A percentile compares a stretch with the other conserved stretches of the same genome.
Evolutionary conservation across 1,140 invertebrate genomes (phyloP).

Genomic region (Andrena cerasifolii): DNA sequence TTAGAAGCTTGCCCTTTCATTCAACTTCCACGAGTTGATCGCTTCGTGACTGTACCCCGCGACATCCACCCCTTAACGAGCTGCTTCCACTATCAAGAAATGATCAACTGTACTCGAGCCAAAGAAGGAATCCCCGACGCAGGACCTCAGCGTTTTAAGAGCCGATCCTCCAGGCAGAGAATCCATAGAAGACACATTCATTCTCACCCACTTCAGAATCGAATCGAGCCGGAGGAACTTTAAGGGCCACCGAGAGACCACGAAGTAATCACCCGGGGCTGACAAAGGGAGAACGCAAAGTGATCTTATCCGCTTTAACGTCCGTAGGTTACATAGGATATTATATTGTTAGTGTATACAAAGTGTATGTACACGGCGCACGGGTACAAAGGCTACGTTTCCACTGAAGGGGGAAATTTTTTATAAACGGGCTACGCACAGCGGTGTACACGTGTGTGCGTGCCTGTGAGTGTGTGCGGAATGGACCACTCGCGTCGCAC

Average conservation of each 20-base stretch:
- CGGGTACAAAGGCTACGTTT: slow-evolving; percentile 70
- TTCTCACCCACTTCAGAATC: background rate
- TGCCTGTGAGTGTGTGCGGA: slow-evolving; percentile 3
- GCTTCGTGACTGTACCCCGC: background rate
- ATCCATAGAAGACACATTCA: background rate
- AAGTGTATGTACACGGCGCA: slow-evolving; percentile 68
- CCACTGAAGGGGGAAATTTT: slow-evolving; percentile 59
- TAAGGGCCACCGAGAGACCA: slow-evolving; percentile 41
- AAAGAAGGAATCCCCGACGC: background rate
- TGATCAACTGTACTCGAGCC: background rate
- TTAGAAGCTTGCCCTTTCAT: background rate
- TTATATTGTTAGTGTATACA: slow-evolving; percentile 70
- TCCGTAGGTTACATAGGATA: slow-evolving; percentile 73
- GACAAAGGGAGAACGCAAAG: slow-evolving; percentile 68
- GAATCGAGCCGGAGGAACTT: slow-evolving; percentile 14
- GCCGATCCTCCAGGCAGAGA: background rate
- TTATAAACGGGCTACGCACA: slow-evolving; percentile 50
- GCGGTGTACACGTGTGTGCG: slow-evolving; percentile 11
- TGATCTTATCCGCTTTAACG: slow-evolving; percentile 78
- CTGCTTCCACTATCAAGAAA: background rate
- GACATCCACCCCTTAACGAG: background rate
- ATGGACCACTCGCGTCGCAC: background rate
- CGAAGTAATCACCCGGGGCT: slow-evolving; percentile 29
- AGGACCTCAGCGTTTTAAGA: background rate
- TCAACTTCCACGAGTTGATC: background rate